A percentile compares a stretch with the other conserved stretches of the same genome.
Conservation (phyloP, 1,140 invertebrate species). For the Eumeta japonica region DNA sequence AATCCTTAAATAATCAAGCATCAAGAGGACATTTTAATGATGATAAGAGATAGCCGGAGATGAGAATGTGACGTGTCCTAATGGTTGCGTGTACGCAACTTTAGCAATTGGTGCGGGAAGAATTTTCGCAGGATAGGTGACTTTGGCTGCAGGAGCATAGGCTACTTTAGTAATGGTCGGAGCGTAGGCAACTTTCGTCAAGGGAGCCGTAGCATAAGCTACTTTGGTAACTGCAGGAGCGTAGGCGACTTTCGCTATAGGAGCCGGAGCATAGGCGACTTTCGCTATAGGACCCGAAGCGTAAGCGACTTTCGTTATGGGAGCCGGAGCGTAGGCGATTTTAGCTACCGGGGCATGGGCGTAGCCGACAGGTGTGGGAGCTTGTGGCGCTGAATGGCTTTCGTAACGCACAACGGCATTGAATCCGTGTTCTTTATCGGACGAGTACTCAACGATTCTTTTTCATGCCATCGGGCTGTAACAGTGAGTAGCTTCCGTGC, state of each 20-base stretch:
- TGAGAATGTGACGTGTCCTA: constrained; percentile 31
- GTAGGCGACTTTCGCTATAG: constrained; percentile 8
- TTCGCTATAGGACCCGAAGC: constrained; percentile 21
- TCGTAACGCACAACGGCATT: constrained; percentile 35
- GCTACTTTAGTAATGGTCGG: constrained; percentile 6
- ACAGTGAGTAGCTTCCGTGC: constrained; percentile 61
- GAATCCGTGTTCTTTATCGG: constrained; percentile 31
- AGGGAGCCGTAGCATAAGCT: constrained; percentile 14
- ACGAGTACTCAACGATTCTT: constrained; percentile 61
- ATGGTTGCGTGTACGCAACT: constrained; percentile 20
- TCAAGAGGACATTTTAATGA: constrained; percentile 19
- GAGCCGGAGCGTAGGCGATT: constrained; percentile 16
- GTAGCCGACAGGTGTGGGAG: constrained; percentile 2
- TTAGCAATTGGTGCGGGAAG: constrained; percentile 18
- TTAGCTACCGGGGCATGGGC: constrained; percentile 14
- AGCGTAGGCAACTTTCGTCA: constrained; percentile 24
- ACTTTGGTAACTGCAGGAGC: constrained; percentile 21
- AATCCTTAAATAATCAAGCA: constrained; percentile 1
- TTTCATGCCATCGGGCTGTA: constrained; percentile 63
- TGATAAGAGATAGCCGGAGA: constrained; percentile 40
- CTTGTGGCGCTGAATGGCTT: constrained; percentile 16
- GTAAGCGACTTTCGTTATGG: constrained; percentile 21
- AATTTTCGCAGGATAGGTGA: constrained; percentile 19
- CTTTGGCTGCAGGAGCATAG: constrained; percentile 17
- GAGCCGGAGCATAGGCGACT: constrained; percentile 13